phyloP scores from a whole-genome alignment of 2,888 invertebrate genomes.

The Ormyrus pomaceus region DNA sequence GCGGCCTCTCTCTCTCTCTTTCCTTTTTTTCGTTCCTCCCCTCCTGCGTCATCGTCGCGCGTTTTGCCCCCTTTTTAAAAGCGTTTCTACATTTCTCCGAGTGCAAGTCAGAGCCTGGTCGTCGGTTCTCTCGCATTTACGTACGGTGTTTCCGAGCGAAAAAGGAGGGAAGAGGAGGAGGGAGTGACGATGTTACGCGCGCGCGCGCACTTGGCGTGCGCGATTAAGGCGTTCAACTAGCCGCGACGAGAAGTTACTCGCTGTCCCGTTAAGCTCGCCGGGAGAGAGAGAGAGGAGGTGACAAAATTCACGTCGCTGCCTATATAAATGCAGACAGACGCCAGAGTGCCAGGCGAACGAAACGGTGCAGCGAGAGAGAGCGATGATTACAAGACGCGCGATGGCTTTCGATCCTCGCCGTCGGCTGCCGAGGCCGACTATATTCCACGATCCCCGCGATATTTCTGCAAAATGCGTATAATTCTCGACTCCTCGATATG shows the following conservation, averaged over 20 bases:
- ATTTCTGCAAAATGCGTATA: slow-evolving; percentile 35
- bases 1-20: slow-evolving; percentile 15
- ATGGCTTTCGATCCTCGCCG: slow-evolving; percentile 37
- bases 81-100: too few species aligned
- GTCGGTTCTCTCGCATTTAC: too few species aligned
- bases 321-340: not conserved
- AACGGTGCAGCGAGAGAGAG: slow-evolving; percentile 3
- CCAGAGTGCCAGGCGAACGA: too few species aligned
- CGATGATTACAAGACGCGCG: slow-evolving; percentile 21
- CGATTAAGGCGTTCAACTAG: slow-evolving; percentile 72
- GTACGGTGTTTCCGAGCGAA: not conserved
- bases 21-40: too few species aligned
- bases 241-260: slow-evolving; percentile 56
- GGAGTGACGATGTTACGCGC: slow-evolving; percentile 63
- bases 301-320: slow-evolving; percentile 57
- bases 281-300: slow-evolving; percentile 48
- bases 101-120: too few species aligned
- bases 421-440: too few species aligned
- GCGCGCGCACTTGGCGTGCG: slow-evolving; percentile 44
- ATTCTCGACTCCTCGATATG: slow-evolving; percentile 22
- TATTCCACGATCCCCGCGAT: too few species aligned
- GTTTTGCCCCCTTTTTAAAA: too few species aligned
- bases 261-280: slow-evolving; percentile 58
- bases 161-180: slow-evolving; percentile 40
- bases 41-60: too few species aligned